These are phyloP conservation scores for Rotaria socialis DNA, from an alignment of 2,888 invertebrate species.

Conservation along the genomic window DNA sequence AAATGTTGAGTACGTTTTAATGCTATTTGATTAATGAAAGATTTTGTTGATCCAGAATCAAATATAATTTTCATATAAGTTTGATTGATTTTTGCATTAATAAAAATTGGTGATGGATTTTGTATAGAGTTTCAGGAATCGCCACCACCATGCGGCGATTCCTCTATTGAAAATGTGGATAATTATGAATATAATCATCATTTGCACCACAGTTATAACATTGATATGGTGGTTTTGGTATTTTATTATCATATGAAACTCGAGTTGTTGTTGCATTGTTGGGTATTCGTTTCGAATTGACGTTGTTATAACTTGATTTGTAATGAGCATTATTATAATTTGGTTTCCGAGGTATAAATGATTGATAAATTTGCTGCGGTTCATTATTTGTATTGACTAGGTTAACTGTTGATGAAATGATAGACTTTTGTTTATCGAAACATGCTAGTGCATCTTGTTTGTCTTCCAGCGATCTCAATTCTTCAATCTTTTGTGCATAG, in stretches of 20 bases:
- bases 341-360: not conserved
- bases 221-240: not conserved
- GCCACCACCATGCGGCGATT: not conserved
- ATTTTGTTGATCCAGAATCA: not conserved
- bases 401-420: not conserved
- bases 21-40: not conserved
- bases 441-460: not conserved
- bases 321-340: not conserved
- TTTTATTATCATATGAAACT: too few relatives aligned
- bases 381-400: too few relatives aligned
- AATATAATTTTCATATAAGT: not conserved
- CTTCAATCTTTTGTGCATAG: slow-evolving; percentile 5
- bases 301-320: not conserved
- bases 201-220: not conserved
- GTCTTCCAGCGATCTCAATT: not conserved
- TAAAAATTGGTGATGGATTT: slow-evolving; percentile 14
- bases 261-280: not conserved
- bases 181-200: not conserved
- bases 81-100: not conserved
- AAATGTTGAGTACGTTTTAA: not conserved
- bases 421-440: too few relatives aligned
- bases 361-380: too few relatives aligned
- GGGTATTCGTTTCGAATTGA: not conserved
- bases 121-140: not conserved
- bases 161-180: not conserved